These are phyloP conservation scores for Odocoileus hemionus DNA, from an alignment of 2,113 vertebrate species.

Conservation along the genomic window DNA sequence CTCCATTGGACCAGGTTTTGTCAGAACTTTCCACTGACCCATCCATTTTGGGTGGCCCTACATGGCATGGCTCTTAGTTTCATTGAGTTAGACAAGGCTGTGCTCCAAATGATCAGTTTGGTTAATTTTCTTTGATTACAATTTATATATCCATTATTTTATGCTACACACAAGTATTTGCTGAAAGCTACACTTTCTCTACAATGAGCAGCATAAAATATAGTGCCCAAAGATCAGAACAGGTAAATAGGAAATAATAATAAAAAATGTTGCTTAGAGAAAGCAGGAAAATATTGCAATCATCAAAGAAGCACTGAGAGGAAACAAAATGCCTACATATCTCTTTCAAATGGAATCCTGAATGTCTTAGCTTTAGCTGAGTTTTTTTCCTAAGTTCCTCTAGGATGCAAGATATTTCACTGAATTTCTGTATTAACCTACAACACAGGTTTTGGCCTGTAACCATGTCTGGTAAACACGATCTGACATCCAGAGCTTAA, in stretches of 20 bases:
- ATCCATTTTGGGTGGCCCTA: background rate
- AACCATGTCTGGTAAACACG: slow-evolving; percentile 54
- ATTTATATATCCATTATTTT: background rate
- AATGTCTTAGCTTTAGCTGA: background rate
- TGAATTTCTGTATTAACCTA: slow-evolving; percentile 46
- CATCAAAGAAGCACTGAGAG: background rate
- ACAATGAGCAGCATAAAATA: background rate
- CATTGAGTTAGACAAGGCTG: background rate
- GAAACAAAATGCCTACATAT: background rate
- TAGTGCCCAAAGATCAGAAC: background rate
- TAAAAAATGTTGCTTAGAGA: background rate
- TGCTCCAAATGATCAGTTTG: background rate
- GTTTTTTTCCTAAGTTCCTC: slow-evolving; percentile 5
- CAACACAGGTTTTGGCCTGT: background rate
- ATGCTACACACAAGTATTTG: background rate
- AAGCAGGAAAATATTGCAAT: background rate
- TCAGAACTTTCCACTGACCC: background rate
- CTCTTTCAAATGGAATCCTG: background rate
- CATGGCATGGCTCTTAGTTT: background rate
- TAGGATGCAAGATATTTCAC: background rate
- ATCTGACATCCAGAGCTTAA: slow-evolving; percentile 31
- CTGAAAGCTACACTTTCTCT: background rate
- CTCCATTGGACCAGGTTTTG: background rate
- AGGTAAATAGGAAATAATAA: background rate
- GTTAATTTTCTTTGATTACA: background rate